phyloP scores from a whole-genome alignment of 2,113 vertebrate species.

The Oncorhynchus mykiss region DNA sequence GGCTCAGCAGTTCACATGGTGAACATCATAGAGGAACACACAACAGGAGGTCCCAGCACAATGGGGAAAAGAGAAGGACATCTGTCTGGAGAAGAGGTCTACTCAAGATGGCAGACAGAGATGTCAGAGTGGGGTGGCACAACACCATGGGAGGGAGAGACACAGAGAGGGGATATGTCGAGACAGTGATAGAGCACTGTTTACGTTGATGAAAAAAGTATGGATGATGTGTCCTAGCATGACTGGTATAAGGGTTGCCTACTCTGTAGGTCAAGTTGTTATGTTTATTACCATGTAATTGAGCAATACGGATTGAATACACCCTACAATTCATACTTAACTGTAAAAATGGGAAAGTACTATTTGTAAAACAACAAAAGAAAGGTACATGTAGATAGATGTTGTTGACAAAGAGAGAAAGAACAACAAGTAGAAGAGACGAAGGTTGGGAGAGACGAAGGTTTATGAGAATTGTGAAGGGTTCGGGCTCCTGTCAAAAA shows the following conservation, averaged over 20 bases:
- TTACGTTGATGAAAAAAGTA: background rate
- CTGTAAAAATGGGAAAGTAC: too few species aligned
- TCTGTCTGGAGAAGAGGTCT: background rate
- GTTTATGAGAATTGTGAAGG: background rate
- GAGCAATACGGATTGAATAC: too few species aligned
- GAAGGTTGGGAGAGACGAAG: too few species aligned
- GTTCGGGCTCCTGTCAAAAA: background rate
- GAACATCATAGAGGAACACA: constrained; percentile 26
- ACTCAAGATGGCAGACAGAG: background rate
- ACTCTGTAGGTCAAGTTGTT: too few species aligned
- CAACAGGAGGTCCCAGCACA: constrained; percentile 38
- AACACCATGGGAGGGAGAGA: background rate
- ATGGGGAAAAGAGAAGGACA: background rate
- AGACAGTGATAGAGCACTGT: background rate
- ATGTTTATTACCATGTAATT: too few species aligned
- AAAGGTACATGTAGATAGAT: too few species aligned
- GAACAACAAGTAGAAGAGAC: too few species aligned
- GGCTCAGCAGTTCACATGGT: constrained; percentile 42
- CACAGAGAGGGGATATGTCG: background rate
- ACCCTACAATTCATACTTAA: too few species aligned
- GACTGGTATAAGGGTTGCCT: too few species aligned
- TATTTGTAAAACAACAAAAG: too few species aligned
- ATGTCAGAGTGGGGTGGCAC: background rate
- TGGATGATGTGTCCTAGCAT: too few species aligned
- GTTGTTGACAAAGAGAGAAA: too few species aligned